Evolutionary conservation across 1,140 invertebrate species (phyloP).

Genomic region (Drosophila suzukii): DNA sequence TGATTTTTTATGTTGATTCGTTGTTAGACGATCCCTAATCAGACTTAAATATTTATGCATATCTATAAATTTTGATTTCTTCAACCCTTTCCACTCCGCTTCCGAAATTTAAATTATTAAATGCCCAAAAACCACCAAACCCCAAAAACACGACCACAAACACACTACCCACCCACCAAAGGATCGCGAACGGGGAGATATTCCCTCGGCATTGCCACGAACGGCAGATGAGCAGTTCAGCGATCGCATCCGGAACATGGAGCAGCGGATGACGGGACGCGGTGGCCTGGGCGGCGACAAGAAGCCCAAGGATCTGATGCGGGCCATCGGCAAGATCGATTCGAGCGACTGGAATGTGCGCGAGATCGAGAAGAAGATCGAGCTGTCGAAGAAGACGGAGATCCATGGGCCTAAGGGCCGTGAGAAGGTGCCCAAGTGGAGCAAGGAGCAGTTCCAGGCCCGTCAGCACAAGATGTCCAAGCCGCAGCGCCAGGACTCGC

Average conservation of each 20-base stretch:
- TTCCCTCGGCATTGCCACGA: constrained; percentile 86
- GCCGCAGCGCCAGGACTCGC: constrained; percentile 86
- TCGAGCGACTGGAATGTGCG: constrained; percentile 96
- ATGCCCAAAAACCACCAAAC: constrained; percentile 31
- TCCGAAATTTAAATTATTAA: constrained; percentile 23
- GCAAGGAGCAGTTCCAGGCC: constrained; percentile 93
- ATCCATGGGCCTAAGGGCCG: constrained; percentile 88
- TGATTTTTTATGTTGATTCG: constrained; percentile 36
- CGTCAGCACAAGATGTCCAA: constrained; percentile 91
- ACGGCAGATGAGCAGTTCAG: constrained; percentile 88
- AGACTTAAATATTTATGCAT: constrained; percentile 40
- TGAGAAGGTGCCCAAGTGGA: constrained; percentile 96
- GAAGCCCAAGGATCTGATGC: constrained; percentile 93
- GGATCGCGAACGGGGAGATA: constrained; percentile 88
- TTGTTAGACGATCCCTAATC: constrained; percentile 16
- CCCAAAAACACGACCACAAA: constrained; percentile 28
- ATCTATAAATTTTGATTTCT: constrained; percentile 72
- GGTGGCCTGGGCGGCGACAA: constrained; percentile 87
- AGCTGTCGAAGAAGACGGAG: constrained; percentile 89
- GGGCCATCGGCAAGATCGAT: constrained; percentile 95
- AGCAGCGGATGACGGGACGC: constrained; percentile 86
- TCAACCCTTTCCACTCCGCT: constrained; percentile 34
- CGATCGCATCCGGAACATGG: constrained; percentile 89
- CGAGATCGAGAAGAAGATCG: constrained; percentile 95
- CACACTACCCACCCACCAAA: constrained; percentile 64